These are phyloP conservation scores for Agriopis aurantiaria DNA, from an alignment of 2,888 invertebrate genomes.

Conservation along the genomic window DNA sequence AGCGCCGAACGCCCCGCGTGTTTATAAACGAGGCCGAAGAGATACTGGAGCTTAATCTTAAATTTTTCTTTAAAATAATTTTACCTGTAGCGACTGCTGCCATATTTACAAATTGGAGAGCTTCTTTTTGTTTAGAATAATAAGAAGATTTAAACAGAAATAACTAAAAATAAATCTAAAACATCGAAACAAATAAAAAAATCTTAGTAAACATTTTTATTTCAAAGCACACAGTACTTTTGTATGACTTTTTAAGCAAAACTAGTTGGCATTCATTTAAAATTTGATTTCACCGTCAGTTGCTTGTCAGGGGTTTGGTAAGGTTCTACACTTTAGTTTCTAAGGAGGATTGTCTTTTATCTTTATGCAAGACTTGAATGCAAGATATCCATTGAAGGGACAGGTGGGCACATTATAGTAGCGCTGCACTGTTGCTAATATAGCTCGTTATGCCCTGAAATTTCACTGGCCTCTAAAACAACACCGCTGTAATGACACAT, in stretches of 20 bases:
- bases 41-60: no score
- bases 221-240: constrained; percentile 25
- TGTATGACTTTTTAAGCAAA: constrained; percentile 9
- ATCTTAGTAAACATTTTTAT: constrained; percentile 57
- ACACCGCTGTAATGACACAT: no score
- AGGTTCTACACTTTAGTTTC: not conserved
- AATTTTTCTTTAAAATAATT: not conserved
- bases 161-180: constrained; percentile 56
- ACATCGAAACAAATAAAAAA: constrained; percentile 53
- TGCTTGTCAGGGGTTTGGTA: not conserved
- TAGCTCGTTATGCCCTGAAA: no score
- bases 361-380: no score
- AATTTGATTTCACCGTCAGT: constrained; percentile 3
- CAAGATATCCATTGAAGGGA: no score
- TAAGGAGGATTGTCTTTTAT: not conserved
- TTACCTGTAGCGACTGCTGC: constrained; percentile 21
- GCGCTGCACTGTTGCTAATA: no score
- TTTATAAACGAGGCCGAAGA: no score
- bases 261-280: constrained; percentile 16
- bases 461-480: no score
- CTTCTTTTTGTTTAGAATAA: constrained; percentile 18
- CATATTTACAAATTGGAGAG: constrained; percentile 30
- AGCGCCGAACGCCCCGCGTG: no score
- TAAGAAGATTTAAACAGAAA: constrained; percentile 38
- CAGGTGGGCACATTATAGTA: no score